phyloP scores from a whole-genome alignment of 2,113 vertebrate species.

The Triplophysa tibetana region DNA sequence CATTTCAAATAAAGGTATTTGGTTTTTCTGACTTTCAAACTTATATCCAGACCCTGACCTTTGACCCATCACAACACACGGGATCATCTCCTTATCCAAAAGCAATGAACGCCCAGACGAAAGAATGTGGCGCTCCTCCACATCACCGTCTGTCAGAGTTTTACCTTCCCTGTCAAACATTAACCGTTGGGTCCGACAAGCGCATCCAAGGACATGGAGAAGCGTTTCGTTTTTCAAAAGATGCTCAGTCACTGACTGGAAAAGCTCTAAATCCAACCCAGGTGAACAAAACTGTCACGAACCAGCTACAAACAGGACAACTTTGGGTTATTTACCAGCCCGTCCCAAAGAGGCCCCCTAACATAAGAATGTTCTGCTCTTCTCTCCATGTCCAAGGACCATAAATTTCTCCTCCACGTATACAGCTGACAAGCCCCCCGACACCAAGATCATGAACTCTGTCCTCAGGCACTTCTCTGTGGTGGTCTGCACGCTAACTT shows the following conservation, averaged over 20 bases:
- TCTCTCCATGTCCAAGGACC: slow-evolving; percentile 28
- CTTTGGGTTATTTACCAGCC: slow-evolving; percentile 4
- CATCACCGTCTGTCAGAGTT: not conserved
- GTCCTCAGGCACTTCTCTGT: slow-evolving; percentile 61
- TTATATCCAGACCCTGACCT: slow-evolving; percentile 61
- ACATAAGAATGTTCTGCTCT: slow-evolving; percentile 7
- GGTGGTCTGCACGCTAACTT: slow-evolving; percentile 65
- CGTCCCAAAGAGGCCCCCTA: slow-evolving; percentile 2
- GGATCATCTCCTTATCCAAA: slow-evolving; percentile 60
- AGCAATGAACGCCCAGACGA: slow-evolving; percentile 60
- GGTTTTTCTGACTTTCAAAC: slow-evolving; percentile 44
- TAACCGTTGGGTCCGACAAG: not conserved
- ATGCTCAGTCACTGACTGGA: not conserved
- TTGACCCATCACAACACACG: slow-evolving; percentile 47
- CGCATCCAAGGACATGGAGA: not conserved
- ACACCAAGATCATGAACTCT: slow-evolving; percentile 56
- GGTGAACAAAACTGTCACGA: not conserved
- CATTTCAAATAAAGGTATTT: slow-evolving; percentile 21
- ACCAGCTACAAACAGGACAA: not conserved
- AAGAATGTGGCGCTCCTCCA: slow-evolving; percentile 50
- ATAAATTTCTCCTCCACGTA: slow-evolving; percentile 55
- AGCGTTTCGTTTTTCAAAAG: not conserved
- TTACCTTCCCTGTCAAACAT: slow-evolving; percentile 1
- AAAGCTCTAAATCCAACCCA: not conserved
- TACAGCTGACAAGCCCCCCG: slow-evolving; percentile 49